Conservation (phyloP, 2,113 vertebrate species). For the Reinhardtius hippoglossoides region DNA sequence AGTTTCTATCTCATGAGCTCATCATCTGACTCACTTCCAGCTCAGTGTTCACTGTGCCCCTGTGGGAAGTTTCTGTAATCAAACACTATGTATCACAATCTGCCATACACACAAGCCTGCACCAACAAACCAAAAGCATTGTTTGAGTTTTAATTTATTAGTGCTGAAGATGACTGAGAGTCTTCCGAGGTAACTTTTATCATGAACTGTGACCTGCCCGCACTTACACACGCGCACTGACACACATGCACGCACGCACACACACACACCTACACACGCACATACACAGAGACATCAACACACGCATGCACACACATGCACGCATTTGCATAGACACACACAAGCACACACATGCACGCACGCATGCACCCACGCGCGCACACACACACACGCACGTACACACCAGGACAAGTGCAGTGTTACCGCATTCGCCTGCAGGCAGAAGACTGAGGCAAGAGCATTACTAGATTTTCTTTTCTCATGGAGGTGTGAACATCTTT, state of each 20-base stretch:
- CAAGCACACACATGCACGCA: too few relatives aligned
- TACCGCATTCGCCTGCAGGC: slow-evolving; percentile 9
- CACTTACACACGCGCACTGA: neutral
- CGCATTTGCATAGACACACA: too few relatives aligned
- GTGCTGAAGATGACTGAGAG: neutral
- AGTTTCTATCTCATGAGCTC: neutral
- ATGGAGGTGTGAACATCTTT: slow-evolving; percentile 27
- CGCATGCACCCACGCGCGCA: too few relatives aligned
- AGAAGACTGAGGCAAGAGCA: neutral
- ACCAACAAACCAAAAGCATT: neutral
- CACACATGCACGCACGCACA: neutral
- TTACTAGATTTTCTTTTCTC: slow-evolving; percentile 26
- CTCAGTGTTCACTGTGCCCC: neutral
- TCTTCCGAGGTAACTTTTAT: neutral
- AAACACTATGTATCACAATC: neutral
- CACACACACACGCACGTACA: too few relatives aligned
- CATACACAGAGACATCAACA: neutral
- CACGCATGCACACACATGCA: neutral
- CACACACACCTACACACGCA: too few relatives aligned
- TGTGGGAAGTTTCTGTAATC: neutral
- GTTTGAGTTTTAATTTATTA: neutral
- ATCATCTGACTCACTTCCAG: neutral
- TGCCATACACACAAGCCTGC: neutral
- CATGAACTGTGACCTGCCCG: too few relatives aligned
- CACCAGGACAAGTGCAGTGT: neutral